Conservation (phyloP, 2,797 vertebrate genomes). For the Kryptolebias ocellatus region DNA sequence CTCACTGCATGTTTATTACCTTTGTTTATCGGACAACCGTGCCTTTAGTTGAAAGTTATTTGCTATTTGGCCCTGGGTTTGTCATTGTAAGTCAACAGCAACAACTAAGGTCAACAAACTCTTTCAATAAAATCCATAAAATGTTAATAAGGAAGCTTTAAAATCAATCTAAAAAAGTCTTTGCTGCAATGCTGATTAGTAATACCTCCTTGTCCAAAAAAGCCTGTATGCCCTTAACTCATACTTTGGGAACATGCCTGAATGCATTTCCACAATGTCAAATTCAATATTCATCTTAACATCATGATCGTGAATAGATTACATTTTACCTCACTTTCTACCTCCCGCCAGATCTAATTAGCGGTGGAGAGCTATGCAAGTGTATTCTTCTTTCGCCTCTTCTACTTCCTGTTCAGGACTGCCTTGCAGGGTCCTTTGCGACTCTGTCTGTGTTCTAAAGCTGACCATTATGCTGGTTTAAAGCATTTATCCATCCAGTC, state of each 20-base stretch:
- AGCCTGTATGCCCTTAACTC: slow-evolving; percentile 7
- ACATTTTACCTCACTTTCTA: slow-evolving; percentile 62
- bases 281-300: slow-evolving; percentile 56
- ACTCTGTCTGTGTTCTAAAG: slow-evolving; percentile 63
- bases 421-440: slow-evolving; percentile 47
- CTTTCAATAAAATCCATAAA: neutral
- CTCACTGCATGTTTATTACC: neutral
- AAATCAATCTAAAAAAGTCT: too few species aligned
- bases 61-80: neutral
- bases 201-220: slow-evolving; percentile 9
- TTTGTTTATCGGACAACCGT: neutral
- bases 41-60: neutral
- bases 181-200: neutral
- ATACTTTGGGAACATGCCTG: slow-evolving; percentile 3
- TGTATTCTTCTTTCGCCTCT: neutral
- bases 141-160: too few species aligned
- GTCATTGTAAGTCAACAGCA: neutral
- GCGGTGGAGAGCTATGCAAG: slow-evolving; percentile 10
- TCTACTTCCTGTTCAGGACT: slow-evolving; percentile 43
- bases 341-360: slow-evolving; percentile 69
- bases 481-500: slow-evolving; percentile 61
- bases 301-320: slow-evolving; percentile 61
- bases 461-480: slow-evolving; percentile 71
- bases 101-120: neutral
- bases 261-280: slow-evolving; percentile 35